These are phyloP conservation scores for Cepphus grylle DNA, from an alignment of 2,113 vertebrate species.

Conservation along the genomic window DNA sequence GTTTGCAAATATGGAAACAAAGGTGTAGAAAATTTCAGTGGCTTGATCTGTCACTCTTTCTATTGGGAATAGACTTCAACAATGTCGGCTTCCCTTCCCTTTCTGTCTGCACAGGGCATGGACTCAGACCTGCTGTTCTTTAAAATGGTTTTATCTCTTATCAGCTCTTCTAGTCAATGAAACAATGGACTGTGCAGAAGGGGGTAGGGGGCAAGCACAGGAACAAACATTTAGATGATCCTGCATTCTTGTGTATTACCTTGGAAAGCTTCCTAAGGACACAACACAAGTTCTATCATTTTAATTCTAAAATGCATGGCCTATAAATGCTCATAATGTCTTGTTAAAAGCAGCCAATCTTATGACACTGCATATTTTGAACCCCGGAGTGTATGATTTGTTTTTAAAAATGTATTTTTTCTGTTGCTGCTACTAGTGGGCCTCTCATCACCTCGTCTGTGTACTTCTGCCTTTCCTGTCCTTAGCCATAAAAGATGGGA, in stretches of 20 bases:
- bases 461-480: background rate
- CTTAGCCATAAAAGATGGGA: background rate
- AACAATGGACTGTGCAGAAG: background rate
- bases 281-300: background rate
- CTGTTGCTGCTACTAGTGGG: background rate
- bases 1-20: background rate
- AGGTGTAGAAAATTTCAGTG: background rate
- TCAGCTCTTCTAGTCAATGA: background rate
- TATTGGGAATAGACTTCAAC: background rate
- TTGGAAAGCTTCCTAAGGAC: background rate
- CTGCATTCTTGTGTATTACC: background rate
- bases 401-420: background rate
- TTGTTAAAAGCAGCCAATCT: background rate
- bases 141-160: background rate
- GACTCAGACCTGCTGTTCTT: background rate
- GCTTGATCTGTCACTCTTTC: background rate
- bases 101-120: background rate
- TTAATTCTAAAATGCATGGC: background rate
- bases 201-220: fast-evolving
- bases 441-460: background rate
- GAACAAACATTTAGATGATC: background rate
- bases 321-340: background rate
- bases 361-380: background rate
- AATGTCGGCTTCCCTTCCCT: background rate
- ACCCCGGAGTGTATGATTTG: background rate